Evolutionary conservation across 2,113 vertebrate genomes (phyloP).

Genomic region (Corapipo altera): DNA sequence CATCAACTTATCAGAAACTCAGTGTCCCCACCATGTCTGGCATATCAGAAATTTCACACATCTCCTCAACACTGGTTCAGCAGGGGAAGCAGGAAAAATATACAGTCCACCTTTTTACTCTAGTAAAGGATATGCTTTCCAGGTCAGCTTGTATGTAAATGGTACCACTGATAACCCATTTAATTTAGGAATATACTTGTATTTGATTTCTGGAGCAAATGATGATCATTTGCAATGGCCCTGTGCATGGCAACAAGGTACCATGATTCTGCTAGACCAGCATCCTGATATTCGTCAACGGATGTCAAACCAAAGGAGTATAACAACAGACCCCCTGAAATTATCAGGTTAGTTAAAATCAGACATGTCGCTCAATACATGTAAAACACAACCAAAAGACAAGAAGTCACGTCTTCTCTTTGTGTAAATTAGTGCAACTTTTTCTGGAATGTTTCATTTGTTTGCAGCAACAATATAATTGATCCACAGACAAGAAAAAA

Average conservation of each 20-base stretch:
- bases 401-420: not conserved
- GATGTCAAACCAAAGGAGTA: conserved; percentile 85
- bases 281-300: conserved; percentile 82
- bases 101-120: conserved; percentile 86
- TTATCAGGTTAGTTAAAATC: conserved; percentile 68
- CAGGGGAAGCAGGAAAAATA: conserved; percentile 13
- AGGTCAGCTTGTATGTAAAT: conserved; percentile 76
- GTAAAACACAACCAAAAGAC: not conserved
- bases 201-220: conserved; percentile 83
- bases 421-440: not conserved
- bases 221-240: conserved; percentile 85
- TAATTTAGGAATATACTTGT: conserved; percentile 76
- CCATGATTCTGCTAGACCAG: conserved; percentile 85
- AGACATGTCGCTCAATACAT: not conserved
- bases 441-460: not conserved
- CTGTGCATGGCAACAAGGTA: conserved; percentile 86
- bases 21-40: conserved; percentile 88
- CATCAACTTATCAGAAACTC: conserved; percentile 90
- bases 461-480: not conserved
- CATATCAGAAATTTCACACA: conserved; percentile 82
- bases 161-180: not conserved
- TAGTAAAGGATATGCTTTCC: conserved; percentile 86
- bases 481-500: not conserved
- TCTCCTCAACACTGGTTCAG: conserved; percentile 68
- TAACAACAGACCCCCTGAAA: conserved; percentile 81